These are phyloP conservation scores for Diarsia brunnea DNA, from an alignment of 2,888 invertebrate species.

Conservation along the genomic window DNA sequence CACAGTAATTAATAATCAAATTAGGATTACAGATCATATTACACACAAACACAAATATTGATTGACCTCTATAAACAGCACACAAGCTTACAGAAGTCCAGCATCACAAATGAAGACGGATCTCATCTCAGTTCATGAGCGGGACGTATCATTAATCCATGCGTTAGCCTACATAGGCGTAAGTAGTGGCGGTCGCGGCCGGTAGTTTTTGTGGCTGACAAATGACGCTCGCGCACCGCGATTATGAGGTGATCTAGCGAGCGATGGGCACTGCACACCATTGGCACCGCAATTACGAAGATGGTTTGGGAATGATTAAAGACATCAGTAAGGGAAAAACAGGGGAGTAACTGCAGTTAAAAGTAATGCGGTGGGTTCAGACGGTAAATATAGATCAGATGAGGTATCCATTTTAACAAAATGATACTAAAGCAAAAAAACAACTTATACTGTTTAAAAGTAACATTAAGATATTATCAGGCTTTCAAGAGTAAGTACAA, in stretches of 20 bases:
- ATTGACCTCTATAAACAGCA: not conserved
- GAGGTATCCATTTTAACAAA: not conserved
- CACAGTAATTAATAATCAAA: not conserved
- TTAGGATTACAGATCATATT: not conserved
- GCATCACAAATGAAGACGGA: conserved; percentile 65
- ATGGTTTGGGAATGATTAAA: conserved; percentile 17
- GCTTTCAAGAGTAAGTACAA: not conserved
- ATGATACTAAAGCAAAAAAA: not conserved
- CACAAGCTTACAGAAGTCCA: not conserved
- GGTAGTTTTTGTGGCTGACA: conserved; percentile 65
- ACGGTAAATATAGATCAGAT: not conserved
- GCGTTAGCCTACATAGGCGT: conserved; percentile 28
- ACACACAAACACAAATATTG: not conserved
- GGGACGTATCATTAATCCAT: conserved; percentile 67
- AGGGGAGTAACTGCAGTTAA: not conserved
- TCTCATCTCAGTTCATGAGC: conserved; percentile 65
- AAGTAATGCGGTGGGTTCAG: conserved; percentile 9
- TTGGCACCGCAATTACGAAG: not conserved
- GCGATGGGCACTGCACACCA: conserved; percentile 20
- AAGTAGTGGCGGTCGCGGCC: not conserved
- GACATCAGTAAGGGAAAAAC: conserved; percentile 2
- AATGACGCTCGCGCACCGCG: conserved; percentile 71
- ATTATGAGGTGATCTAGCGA: conserved; percentile 73
- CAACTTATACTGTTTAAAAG: not conserved
- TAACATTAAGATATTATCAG: not conserved